Evolutionary conservation across 2,797 vertebrate species (phyloP), one percentile per base, ranked within the genome.

Genomic region (Staurois parvus): DNA sequence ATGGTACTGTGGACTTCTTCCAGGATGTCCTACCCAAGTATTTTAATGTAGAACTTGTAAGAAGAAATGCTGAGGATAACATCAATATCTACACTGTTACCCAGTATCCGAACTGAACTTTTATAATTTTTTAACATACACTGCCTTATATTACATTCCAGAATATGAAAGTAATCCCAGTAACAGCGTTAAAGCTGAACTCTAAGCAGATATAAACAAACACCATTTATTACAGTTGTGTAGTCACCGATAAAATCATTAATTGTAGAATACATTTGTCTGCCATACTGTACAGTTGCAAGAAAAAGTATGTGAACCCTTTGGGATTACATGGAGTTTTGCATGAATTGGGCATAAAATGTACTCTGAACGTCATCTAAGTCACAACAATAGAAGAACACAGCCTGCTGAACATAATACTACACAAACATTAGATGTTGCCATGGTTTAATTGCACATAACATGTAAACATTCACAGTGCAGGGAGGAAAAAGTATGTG

Each of bases 31-130:
- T 97, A 45, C 94, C 95, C 0, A 88, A 88, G 52, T 91, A 91
- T 87, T 97, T 97, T 82, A 77, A 88, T 1, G 90, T 94, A 69
- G 91, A 95, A 87, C 91, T 97, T 37, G 84, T 94, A 84, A 90
- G 92, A 4, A 88, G 90, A 40, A 91, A 96, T 59, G 86, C 91
- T 2, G 86, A 92, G 19, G 90, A 92, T 62, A 95, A 97, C 88
- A 95, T 96, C 59, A 95, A 94, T 79, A 95, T 97, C 88, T 97
- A 96, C 88, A 92, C 88, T 87, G 94, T 95, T 10, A 93, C 90
- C 73, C 85, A 79, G 75, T 90, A 34, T 52, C 81, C 68, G 12
- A 83, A 73, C 29, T 87, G 30, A 79, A 59, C 17, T 30, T 1
- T 24, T 21, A 24, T n/a, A n/a, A n/a, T 24, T 59, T 21, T 59